Evolutionary conservation across 2,888 invertebrate genomes (phyloP).

Genomic region (Melinopterus prodromus): DNA sequence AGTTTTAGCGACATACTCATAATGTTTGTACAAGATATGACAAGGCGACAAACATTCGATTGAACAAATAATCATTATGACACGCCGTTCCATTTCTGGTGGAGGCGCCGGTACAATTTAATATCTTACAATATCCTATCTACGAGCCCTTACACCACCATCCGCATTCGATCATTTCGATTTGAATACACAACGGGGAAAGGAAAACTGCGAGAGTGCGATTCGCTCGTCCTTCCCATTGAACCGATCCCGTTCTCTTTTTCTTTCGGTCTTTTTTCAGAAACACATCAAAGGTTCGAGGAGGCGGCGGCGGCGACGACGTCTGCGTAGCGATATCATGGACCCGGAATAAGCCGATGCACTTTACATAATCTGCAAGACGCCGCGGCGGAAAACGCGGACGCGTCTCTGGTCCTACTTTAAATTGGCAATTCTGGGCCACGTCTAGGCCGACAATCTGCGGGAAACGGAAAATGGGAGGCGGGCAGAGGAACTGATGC

Average conservation of each 20-base stretch:
- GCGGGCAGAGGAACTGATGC: slow-evolving; percentile 1
- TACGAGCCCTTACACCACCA: background rate
- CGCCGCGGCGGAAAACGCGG: slow-evolving; percentile 19
- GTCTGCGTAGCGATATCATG: slow-evolving; percentile 9
- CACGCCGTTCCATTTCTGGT: background rate
- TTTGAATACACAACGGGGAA: background rate
- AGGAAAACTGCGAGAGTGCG: slow-evolving; percentile 15
- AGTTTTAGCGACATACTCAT: too few species aligned
- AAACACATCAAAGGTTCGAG: slow-evolving; percentile 58
- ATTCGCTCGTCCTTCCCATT: slow-evolving; percentile 65
- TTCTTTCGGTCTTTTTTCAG: background rate
- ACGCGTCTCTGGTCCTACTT: slow-evolving; percentile 19
- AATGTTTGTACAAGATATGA: too few species aligned
- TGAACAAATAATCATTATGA: background rate
- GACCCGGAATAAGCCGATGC: slow-evolving; percentile 25
- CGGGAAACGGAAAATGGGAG: background rate
- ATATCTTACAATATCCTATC: background rate
- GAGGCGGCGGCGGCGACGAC: background rate
- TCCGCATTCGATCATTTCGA: background rate
- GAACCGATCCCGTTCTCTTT: slow-evolving; percentile 48
- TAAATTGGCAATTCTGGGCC: slow-evolving; percentile 25
- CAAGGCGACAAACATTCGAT: background rate
- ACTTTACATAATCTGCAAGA: slow-evolving; percentile 29
- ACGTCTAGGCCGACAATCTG: slow-evolving; percentile 19
- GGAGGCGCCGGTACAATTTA: background rate